phyloP scores from a whole-genome alignment of 1,140 invertebrate species.

The Halictus rubicundus region DNA sequence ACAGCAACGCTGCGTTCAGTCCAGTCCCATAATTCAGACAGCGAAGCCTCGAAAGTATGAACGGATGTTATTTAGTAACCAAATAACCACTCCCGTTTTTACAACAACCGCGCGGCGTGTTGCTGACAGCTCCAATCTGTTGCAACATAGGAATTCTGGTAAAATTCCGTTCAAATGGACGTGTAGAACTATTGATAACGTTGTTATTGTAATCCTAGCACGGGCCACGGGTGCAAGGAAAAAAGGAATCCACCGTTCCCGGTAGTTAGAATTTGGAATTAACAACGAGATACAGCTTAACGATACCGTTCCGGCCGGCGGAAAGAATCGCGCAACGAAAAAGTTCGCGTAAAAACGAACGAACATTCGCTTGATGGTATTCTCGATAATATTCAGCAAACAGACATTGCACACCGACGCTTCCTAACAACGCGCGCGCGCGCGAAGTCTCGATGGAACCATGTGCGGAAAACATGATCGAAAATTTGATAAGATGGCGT shows the following conservation, averaged over 20 bases:
- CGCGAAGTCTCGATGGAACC: not conserved
- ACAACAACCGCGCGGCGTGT: no score
- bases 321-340: not conserved
- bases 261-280: not conserved
- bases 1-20: no score
- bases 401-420: not conserved
- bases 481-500: no score
- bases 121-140: not conserved
- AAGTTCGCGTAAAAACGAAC: not conserved
- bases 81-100: not conserved
- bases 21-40: no score
- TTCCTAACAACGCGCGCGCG: not conserved
- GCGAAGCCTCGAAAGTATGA: no score
- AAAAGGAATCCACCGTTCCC: not conserved
- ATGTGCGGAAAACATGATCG: no score
- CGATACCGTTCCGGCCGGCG: not conserved
- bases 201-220: not conserved
- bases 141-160: conserved; percentile 11
- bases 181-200: not conserved
- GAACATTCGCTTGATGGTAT: not conserved
- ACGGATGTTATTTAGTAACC: no score
- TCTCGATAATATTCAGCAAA: conserved; percentile 16
- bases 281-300: conserved; percentile 6
- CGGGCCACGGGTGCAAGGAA: no score
- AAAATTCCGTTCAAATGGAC: not conserved